phyloP scores from a whole-genome alignment of 1,140 invertebrate genomes.

The Dysdera silvatica region DNA sequence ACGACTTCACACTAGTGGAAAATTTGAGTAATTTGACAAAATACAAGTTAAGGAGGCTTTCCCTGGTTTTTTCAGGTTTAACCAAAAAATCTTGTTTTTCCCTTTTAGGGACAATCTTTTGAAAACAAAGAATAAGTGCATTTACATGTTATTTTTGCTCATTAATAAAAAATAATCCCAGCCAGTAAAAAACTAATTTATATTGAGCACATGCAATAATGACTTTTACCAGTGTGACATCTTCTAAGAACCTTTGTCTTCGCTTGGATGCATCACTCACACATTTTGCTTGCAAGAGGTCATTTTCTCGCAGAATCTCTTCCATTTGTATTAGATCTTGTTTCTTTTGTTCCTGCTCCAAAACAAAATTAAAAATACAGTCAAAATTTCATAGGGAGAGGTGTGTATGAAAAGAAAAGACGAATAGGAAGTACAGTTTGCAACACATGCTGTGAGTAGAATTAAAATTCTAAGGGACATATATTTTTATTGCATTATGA shows the following conservation, averaged over 20 bases:
- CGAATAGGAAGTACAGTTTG: neutral
- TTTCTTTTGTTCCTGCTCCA: conserved; percentile 6
- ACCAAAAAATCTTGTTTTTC: too few species aligned
- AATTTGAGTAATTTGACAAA: neutral
- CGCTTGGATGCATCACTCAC: neutral
- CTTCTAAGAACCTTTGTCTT: conserved; percentile 15
- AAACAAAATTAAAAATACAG: neutral
- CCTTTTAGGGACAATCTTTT: neutral
- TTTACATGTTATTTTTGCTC: neutral
- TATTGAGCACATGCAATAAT: neutral
- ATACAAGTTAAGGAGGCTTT: neutral
- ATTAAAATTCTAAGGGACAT: too few species aligned
- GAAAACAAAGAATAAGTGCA: neutral
- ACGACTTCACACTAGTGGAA: too few species aligned
- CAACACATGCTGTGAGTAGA: too few species aligned
- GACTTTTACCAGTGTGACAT: conserved; percentile 11
- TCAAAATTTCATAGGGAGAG: neutral
- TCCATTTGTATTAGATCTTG: conserved; percentile 20
- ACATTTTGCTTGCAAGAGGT: neutral
- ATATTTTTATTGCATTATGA: too few species aligned
- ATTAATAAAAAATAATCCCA: neutral
- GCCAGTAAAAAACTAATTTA: neutral
- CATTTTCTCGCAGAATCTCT: conserved; percentile 18
- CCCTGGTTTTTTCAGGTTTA: too few species aligned
- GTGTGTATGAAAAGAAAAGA: neutral